Percentiles rank a stretch among this genome's conserved stretches.
These are phyloP conservation scores for Nixonia krombeini DNA, from an alignment of 1,140 invertebrate species.

Conservation along the genomic window DNA sequence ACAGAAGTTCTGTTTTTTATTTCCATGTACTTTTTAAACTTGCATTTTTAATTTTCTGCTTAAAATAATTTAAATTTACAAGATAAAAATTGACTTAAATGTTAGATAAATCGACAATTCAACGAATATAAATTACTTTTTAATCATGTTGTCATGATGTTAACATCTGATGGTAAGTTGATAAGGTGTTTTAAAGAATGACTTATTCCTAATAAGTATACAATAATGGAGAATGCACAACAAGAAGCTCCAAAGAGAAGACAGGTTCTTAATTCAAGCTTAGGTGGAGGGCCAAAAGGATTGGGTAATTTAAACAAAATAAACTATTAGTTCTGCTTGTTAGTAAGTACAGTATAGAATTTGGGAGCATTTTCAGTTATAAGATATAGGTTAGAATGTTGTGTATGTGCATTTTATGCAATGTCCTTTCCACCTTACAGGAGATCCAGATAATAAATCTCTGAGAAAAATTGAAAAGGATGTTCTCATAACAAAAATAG, in stretches of 20 bases:
- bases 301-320: conserved; percentile 67
- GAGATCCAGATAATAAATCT: conserved; percentile 86
- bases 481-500: conserved; percentile 87
- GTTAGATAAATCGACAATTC: too few relatives aligned
- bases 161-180: too few relatives aligned
- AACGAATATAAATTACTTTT: too few relatives aligned
- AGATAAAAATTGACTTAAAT: too few relatives aligned
- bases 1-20: too few relatives aligned
- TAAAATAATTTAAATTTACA: too few relatives aligned
- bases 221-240: conserved; percentile 1
- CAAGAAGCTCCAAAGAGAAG: conserved; percentile 57
- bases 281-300: conserved; percentile 72
- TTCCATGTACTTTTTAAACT: too few relatives aligned
- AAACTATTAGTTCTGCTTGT: conserved; percentile 6
- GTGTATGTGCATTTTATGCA: background rate
- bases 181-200: too few relatives aligned
- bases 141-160: too few relatives aligned
- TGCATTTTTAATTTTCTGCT: too few relatives aligned
- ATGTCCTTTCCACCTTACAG: conserved; percentile 72
- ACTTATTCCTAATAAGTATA: too few relatives aligned
- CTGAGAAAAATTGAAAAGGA: conserved; percentile 88
- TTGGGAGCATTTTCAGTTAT: background rate
- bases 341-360: background rate
- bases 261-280: conserved; percentile 16
- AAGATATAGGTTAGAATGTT: background rate